Evolutionary conservation across 2,797 vertebrate genomes (phyloP), one percentile per base, ranked within the genome.

Genomic region (Oceanodroma leucorhoa): DNA sequence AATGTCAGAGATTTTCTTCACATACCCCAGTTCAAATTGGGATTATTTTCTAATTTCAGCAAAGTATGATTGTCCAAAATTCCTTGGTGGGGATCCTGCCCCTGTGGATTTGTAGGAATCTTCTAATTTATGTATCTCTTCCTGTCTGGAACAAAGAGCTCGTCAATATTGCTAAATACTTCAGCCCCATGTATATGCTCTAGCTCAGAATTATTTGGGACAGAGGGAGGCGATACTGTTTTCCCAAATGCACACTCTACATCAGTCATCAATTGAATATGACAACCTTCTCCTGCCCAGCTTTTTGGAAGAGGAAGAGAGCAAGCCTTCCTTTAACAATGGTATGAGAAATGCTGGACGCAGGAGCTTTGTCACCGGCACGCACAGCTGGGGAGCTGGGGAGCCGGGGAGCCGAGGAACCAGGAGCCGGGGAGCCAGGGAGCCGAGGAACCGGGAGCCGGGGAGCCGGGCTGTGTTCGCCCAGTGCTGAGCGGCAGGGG

Each of bases 11-110:
- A 57, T 77, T 80, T 94, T 86, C 51, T 89, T 53, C 50, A 22
- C 1, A 2, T 40, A 50, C 5, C 6, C 2, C 27, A 60, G 22
- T 89, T 81, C 34, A 60, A 76, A 66, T 1, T 21, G 22, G 45
- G 34, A 48, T 41, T 57, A 50, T 57, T 92, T 95, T 89, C 64
- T 85, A 30, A 62, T 57, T 87, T 51, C 60, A 73, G 45, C 8
- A 14, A 83, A 92, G 41, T 41, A 36, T 20, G 32, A 26, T 77
- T 60, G 55, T 90, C 71, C 75, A 91, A 73, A 93, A 96, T 94
- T 92, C 93, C 71, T 90, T 89, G 80, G 80, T 84, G 81, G 77
- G 45, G 34, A 80, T 14, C 12, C 14, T 72, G 36, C 15, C 55
- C 18, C 53, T 64, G 60, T 65, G 78, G 55, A 93, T 93, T 93